A percentile compares a stretch with the other conserved stretches of the same genome.
Evolutionary conservation across 2,113 vertebrate species (phyloP).

Genomic region (Eidolon helvum): DNA sequence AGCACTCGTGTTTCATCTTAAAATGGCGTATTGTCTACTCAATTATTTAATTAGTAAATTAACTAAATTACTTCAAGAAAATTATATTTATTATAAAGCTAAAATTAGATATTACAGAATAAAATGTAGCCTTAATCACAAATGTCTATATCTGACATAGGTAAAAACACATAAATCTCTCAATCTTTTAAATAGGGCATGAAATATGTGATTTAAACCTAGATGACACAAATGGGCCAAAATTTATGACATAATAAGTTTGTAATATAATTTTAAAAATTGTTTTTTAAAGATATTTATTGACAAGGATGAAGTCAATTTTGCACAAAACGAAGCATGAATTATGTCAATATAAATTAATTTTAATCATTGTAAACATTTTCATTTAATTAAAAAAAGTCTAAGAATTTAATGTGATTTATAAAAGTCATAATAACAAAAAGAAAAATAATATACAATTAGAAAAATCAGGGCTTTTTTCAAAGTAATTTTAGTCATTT

Average conservation of each 20-base stretch:
- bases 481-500: neutral
- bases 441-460: neutral
- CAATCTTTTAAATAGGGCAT: neutral
- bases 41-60: conserved; percentile 2
- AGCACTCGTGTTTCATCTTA: neutral
- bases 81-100: neutral
- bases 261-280: neutral
- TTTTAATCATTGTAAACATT: neutral
- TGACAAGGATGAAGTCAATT: neutral
- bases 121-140: neutral
- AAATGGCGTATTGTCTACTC: neutral
- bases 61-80: neutral
- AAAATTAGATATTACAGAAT: conserved; percentile 6
- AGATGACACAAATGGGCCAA: neutral
- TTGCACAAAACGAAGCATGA: neutral
- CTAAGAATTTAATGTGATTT: neutral
- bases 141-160: neutral
- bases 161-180: conserved; percentile 9
- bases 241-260: neutral
- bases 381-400: conserved; percentile 26
- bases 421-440: neutral
- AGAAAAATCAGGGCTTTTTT: neutral
- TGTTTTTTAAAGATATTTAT: neutral
- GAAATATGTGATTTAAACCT: neutral
- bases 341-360: neutral